Conservation (phyloP, 2,888 invertebrate genomes). For the Standfussiana lucernea region DNA sequence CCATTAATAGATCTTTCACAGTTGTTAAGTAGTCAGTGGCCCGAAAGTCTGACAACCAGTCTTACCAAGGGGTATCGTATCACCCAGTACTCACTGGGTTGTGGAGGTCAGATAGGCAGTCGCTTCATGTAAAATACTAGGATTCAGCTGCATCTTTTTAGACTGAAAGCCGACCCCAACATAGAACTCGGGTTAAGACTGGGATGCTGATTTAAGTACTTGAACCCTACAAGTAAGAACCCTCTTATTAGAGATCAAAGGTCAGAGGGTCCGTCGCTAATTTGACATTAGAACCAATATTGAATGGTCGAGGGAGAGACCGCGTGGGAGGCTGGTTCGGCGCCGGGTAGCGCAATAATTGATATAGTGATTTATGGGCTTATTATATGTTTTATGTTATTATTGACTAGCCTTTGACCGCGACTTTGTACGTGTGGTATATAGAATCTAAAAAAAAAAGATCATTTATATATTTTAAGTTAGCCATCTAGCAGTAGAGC, state of each 20-base stretch:
- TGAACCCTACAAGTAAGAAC: neutral
- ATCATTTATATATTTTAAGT: too few species aligned
- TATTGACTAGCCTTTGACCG: too few species aligned
- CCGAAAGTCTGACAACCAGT: too few species aligned
- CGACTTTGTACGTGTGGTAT: too few species aligned
- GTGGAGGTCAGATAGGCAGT: neutral
- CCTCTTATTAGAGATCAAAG: conserved; percentile 34
- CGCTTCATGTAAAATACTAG: neutral
- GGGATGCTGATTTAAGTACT: neutral
- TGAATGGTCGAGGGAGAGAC: conserved; percentile 43
- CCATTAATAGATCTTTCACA: too few species aligned
- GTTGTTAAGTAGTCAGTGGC: too few species aligned
- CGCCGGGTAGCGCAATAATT: conserved; percentile 51
- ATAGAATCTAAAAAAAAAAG: too few species aligned
- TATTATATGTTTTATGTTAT: neutral
- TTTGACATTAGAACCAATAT: conserved; percentile 64
- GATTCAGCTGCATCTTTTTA: neutral
- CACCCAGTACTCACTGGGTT: too few species aligned
- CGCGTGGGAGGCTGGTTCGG: conserved; percentile 43
- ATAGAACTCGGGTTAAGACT: neutral
- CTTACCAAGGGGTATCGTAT: too few species aligned
- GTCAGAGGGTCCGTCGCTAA: conserved; percentile 48
- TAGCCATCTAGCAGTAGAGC: too few species aligned
- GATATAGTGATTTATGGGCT: conserved; percentile 54
- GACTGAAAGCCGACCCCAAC: neutral